These are phyloP conservation scores for Nasonia longicornis DNA, from an alignment of 1,140 invertebrate species.

Conservation along the genomic window DNA sequence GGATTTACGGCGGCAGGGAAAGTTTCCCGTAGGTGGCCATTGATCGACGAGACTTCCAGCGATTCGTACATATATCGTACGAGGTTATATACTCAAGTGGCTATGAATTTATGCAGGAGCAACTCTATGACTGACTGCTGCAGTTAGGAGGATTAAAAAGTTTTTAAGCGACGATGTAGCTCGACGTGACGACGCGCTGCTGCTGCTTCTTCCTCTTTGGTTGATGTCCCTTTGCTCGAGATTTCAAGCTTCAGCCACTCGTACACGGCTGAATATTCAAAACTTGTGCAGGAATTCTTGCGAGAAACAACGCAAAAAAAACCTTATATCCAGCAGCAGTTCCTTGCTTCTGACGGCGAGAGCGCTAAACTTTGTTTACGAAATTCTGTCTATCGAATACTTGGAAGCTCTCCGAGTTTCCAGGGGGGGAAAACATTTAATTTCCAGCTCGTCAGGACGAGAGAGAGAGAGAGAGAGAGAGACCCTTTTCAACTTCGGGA, in stretches of 20 bases:
- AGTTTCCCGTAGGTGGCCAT: background rate
- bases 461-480: background rate
- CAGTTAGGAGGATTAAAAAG: too few relatives aligned
- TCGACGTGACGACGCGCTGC: too few relatives aligned
- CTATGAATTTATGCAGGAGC: too few relatives aligned
- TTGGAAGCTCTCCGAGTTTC: background rate
- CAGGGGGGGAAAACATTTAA: background rate
- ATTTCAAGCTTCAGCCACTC: background rate
- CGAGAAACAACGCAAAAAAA: background rate
- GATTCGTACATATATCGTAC: too few relatives aligned
- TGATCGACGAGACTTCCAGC: too few relatives aligned
- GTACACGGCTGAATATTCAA: background rate
- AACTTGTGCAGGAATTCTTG: background rate
- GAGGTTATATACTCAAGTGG: too few relatives aligned
- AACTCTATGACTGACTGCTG: too few relatives aligned
- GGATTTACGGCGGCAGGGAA: background rate
- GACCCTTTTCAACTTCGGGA: background rate
- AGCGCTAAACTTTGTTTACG: background rate
- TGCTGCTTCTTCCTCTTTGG: too few relatives aligned
- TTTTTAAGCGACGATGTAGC: too few relatives aligned
- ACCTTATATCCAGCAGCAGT: background rate
- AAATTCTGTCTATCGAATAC: slow-evolving; percentile 1
- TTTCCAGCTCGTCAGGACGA: background rate
- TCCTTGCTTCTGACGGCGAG: background rate
- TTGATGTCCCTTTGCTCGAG: too few relatives aligned